These are phyloP conservation scores for Falco cherrug DNA, from an alignment of 2,797 vertebrate genomes.

Conservation along the genomic window DNA sequence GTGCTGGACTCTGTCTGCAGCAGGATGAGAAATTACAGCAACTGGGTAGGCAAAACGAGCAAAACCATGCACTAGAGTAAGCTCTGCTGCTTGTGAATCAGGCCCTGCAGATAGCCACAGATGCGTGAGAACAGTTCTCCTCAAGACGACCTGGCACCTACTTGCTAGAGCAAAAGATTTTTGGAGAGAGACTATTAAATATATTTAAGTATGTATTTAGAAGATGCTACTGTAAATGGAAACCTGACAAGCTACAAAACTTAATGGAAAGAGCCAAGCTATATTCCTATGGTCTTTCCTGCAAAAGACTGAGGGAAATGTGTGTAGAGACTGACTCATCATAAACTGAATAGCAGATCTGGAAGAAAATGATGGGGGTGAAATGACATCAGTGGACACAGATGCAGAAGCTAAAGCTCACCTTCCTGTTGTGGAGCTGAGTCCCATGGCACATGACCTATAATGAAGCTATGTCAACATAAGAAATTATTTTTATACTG, in stretches of 20 bases:
- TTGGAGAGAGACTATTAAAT: background rate
- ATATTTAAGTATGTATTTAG: background rate
- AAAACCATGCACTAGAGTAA: background rate
- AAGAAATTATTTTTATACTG: background rate
- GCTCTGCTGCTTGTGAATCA: background rate
- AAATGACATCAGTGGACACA: background rate
- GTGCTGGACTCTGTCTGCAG: fast-evolving
- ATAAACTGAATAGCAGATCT: background rate
- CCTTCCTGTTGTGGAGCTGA: background rate
- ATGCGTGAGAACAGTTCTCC: background rate
- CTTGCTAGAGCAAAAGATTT: background rate
- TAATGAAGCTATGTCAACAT: background rate
- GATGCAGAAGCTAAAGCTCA: background rate
- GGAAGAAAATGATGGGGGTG: background rate
- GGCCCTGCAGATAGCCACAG: background rate
- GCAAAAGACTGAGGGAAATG: background rate
- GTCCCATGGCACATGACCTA: background rate
- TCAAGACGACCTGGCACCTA: background rate
- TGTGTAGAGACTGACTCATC: background rate
- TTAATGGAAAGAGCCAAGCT: background rate
- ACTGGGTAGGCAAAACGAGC: background rate
- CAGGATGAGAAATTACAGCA: background rate
- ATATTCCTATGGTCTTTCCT: background rate
- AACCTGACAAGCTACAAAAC: background rate
- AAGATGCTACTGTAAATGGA: background rate